A percentile compares a stretch with the other conserved stretches of the same genome.
Conservation (phyloP, 2,113 vertebrate species). For the Eolophus roseicapilla region DNA sequence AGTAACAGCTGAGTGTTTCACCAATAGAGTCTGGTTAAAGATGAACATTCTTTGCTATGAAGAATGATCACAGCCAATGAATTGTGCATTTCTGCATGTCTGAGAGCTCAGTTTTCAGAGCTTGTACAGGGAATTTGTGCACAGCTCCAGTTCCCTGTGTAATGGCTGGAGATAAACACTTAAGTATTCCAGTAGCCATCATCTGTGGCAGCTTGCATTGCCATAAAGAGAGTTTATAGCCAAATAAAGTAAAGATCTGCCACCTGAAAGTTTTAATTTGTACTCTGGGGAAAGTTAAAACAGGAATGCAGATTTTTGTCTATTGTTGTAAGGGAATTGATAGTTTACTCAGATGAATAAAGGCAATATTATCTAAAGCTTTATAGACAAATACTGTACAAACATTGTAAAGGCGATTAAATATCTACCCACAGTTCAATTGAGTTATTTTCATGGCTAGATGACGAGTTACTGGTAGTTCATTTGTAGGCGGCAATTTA, state of each 20-base stretch:
- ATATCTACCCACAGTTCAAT: conserved; percentile 7
- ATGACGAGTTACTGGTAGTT: not conserved
- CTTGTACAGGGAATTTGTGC: not conserved
- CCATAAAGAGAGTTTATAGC: not conserved
- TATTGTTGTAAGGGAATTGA: conserved; percentile 15
- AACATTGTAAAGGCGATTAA: conserved; percentile 30
- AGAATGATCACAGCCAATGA: not conserved
- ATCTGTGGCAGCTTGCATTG: not conserved
- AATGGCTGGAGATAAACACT: not conserved
- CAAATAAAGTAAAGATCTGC: not conserved
- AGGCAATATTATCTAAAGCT: not conserved
- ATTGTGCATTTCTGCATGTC: not conserved
- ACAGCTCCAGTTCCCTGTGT: not conserved
- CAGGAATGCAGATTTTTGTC: conserved; percentile 7
- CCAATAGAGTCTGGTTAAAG: not conserved
- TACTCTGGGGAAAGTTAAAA: not conserved
- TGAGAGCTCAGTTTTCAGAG: not conserved
- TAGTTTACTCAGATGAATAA: conserved; percentile 40
- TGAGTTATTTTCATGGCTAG: conserved; percentile 38
- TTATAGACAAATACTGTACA: conserved; percentile 1
- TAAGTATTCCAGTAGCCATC: not conserved
- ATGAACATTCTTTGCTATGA: not conserved
- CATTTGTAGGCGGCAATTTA: conserved; percentile 22
- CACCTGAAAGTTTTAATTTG: not conserved
- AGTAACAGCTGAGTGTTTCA: not conserved